Evolutionary conservation across 2,113 vertebrate species (phyloP).

Genomic region (Ibidorhyncha struthersii): DNA sequence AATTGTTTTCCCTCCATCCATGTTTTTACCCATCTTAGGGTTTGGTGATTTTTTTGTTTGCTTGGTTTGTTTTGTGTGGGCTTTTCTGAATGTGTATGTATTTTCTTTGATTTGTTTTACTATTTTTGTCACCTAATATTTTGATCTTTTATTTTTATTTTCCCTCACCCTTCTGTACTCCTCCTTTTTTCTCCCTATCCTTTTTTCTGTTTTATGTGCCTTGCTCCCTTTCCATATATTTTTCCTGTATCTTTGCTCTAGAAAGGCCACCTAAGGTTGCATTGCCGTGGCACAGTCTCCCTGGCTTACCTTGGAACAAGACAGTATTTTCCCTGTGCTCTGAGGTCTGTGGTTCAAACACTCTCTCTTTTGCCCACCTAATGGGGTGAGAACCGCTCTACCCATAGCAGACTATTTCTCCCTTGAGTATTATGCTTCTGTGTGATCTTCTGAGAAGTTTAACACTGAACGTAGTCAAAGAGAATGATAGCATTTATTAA

Average conservation of each 20-base stretch:
- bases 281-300: not conserved
- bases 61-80: not conserved
- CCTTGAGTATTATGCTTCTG: constrained; percentile 20
- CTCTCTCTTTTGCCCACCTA: constrained; percentile 33
- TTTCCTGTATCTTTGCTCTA: not conserved
- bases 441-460: constrained; percentile 50
- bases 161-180: not conserved
- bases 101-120: not conserved
- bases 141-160: not conserved
- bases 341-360: constrained; percentile 52
- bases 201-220: not conserved
- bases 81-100: not conserved
- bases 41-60: not conserved
- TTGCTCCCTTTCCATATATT: not conserved
- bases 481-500: constrained; percentile 60
- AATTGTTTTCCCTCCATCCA: not conserved
- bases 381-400: constrained; percentile 8
- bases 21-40: not conserved
- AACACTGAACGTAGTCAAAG: constrained; percentile 15
- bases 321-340: constrained; percentile 54
- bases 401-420: constrained; percentile 37
- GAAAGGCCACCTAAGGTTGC: constrained; percentile 48
- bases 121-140: not conserved
- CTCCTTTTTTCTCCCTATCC: not conserved
- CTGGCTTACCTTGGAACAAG: constrained; percentile 40